These are phyloP conservation scores for Fistularia commersonii DNA, from an alignment of 2,797 vertebrate species.

Conservation along the genomic window DNA sequence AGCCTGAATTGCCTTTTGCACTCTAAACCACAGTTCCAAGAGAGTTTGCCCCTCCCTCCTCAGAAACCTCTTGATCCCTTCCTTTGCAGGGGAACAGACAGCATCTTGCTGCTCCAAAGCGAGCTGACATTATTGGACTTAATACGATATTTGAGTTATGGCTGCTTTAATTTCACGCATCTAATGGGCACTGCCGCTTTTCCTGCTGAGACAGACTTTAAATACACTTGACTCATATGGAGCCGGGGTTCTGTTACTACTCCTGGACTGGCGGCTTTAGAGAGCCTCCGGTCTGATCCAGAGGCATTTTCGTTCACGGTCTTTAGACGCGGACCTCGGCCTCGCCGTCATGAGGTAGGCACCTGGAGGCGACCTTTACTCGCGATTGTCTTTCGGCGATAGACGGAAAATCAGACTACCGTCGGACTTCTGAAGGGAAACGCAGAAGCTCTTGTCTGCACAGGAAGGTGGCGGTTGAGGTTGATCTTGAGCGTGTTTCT, in stretches of 20 bases:
- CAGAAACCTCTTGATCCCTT: constrained; percentile 26
- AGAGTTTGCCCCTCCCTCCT: constrained; percentile 44
- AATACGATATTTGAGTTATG: constrained; percentile 39
- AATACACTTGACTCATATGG: constrained; percentile 59
- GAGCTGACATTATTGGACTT: constrained; percentile 29
- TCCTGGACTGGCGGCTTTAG: constrained; percentile 36
- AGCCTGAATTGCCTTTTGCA: constrained; percentile 35
- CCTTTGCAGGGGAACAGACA: constrained; percentile 47
- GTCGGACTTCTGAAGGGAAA: too few species aligned
- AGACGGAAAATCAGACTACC: background rate
- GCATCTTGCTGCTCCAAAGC: constrained; percentile 57
- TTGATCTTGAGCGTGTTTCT: too few species aligned
- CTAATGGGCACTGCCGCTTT: constrained; percentile 43
- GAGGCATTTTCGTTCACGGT: constrained; percentile 30
- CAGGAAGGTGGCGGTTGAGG: too few species aligned
- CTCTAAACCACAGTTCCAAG: constrained; percentile 34
- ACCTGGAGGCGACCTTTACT: constrained; percentile 24
- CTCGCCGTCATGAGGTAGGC: constrained; percentile 64
- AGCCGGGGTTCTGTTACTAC: constrained; percentile 63
- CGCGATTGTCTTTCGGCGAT: background rate
- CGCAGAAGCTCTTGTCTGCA: too few species aligned
- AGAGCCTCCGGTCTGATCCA: constrained; percentile 44
- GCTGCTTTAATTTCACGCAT: constrained; percentile 47
- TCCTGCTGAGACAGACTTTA: constrained; percentile 62
- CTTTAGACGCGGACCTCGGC: constrained; percentile 34